phyloP scores from a whole-genome alignment of 2,113 vertebrate genomes.

The Glaucidium brasilianum region DNA sequence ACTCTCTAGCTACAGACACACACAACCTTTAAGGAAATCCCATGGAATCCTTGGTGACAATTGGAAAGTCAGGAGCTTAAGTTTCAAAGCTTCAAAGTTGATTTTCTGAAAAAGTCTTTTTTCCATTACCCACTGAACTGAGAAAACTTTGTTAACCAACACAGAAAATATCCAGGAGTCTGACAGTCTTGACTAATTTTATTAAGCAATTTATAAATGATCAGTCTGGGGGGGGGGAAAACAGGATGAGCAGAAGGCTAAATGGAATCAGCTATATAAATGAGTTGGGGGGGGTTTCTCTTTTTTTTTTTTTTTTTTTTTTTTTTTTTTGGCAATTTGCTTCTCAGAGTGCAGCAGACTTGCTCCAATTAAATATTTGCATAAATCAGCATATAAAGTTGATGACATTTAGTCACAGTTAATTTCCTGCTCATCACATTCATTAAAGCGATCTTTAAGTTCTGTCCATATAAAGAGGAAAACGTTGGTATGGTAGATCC shows the following conservation, averaged over 20 bases:
- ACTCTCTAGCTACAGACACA: neutral
- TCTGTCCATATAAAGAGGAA: neutral
- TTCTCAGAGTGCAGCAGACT: neutral
- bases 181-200: neutral
- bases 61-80: neutral
- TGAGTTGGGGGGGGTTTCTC: neutral
- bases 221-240: neutral
- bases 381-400: neutral
- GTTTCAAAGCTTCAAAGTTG: neutral
- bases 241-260: neutral
- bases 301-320: neutral
- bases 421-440: neutral
- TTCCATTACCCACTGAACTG: neutral
- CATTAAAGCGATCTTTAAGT: neutral
- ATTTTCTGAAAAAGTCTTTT: neutral
- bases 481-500: neutral
- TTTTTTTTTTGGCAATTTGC: neutral
- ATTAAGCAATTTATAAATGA: neutral
- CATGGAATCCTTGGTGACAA: neutral
- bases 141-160: neutral
- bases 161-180: neutral
- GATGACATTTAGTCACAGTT: neutral
- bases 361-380: neutral
- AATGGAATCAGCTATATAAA: neutral
- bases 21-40: neutral